Base-by-base conservation (phyloP, 2,113 vertebrate species). In the rat (Rattus norvegicus) region DNA sequence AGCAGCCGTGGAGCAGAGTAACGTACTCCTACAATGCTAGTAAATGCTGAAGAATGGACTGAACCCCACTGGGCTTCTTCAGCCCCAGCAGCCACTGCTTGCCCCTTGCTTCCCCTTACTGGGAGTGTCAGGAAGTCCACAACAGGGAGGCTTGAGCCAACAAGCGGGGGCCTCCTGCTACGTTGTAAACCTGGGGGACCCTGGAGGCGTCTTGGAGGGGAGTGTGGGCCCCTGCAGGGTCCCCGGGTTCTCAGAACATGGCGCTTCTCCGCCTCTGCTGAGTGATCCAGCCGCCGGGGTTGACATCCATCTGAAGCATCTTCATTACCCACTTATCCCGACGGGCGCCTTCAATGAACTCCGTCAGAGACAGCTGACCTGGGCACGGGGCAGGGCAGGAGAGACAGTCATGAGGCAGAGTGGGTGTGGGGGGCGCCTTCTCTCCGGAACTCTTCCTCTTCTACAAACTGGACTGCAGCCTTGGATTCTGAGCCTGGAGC, bases 291-390 rank as follows among this genome's bases (percentile, higher is more conserved):
- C 99, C 98, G 11, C 99, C 98, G 0, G 99, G 99, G 91, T 99
- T 99, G 87, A 99, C 97, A 0, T 99, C 99, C 99, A 99, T 99
- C 96, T 99, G 99, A 88, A 99, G 95, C 99, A 99, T 99, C 98
- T 99, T 99, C 99, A 99, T 99, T 98, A 99, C 99, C 99, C 99
- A 99, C 97, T 99, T 99, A 98, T 99, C 99, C 24, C 98, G 99
- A 75, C 99, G 98, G 79, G 99, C 99, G 2, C 99, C 99, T 4
- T 99, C 99, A 0, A 99, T 97, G 97, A 99, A 99, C 97, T 99
- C 99, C 0, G 99, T 99, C 96, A 99, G 98, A 5, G 99, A 99
- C 39, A 99, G 94, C 98, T 99, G 99, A 80, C 99, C 99, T 92
- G 67, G 33, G 54, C 65, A 43, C 43, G 43, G 43, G 43, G 43